Percentiles rank a stretch among this genome's conserved stretches.
These are phyloP conservation scores for Drosophila conformis DNA, from an alignment of 2,888 invertebrate species.

Conservation along the genomic window DNA sequence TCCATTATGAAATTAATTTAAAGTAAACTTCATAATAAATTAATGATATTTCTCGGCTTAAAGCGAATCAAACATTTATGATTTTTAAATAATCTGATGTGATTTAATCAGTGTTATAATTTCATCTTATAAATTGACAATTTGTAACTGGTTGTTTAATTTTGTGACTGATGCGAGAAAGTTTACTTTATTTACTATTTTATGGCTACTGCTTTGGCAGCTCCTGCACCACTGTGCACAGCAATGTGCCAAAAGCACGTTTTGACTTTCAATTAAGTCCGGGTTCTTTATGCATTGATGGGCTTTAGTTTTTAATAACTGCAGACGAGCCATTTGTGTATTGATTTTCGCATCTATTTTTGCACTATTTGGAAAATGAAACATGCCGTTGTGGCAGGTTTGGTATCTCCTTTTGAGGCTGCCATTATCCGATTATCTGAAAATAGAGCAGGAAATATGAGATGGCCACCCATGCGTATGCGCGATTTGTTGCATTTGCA, in stretches of 20 bases:
- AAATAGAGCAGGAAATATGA: slow-evolving; percentile 16
- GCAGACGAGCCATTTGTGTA: slow-evolving; percentile 1
- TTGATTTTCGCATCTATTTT: neutral
- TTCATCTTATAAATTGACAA: neutral
- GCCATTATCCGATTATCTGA: neutral
- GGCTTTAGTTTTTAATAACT: slow-evolving; percentile 45
- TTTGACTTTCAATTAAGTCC: slow-evolving; percentile 54
- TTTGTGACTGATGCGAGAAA: neutral
- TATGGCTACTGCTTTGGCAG: neutral
- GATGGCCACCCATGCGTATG: slow-evolving; percentile 35
- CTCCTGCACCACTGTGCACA: slow-evolving; percentile 24
- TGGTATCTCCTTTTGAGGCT: neutral
- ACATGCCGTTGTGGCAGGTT: neutral
- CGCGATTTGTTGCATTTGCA: slow-evolving; percentile 43
- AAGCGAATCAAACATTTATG: neutral
- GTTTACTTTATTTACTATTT: neutral
- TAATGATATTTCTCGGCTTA: neutral
- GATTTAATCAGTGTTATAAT: neutral
- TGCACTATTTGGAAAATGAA: slow-evolving; percentile 21
- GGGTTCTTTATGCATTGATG: slow-evolving; percentile 43
- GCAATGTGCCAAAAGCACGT: neutral
- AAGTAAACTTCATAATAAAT: neutral
- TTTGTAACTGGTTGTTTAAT: neutral
- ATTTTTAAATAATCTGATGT: neutral
- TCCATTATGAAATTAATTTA: neutral